These are phyloP conservation scores for Trinectes maculatus DNA, from an alignment of 2,113 vertebrate species.

Conservation along the genomic window DNA sequence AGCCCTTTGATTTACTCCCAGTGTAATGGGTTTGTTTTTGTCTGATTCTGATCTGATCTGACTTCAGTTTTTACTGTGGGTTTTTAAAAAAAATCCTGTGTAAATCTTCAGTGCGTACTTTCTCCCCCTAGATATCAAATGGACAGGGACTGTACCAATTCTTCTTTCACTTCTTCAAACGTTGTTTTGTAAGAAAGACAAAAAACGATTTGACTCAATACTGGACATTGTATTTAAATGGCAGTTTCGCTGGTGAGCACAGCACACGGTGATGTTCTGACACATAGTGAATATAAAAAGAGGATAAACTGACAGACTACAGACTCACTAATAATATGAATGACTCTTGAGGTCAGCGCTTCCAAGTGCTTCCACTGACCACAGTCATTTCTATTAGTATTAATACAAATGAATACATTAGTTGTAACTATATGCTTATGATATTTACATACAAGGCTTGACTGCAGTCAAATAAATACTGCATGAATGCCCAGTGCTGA, in stretches of 20 bases:
- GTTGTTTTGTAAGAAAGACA: neutral
- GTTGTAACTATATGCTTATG: no score
- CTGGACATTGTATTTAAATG: neutral
- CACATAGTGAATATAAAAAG: neutral
- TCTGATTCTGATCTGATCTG: neutral
- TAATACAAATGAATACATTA: no score
- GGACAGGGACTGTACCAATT: conserved; percentile 23
- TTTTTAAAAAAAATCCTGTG: neutral
- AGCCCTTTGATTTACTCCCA: no score
- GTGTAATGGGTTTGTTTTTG: neutral
- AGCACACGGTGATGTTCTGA: fast-evolving
- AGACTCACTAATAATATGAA: neutral
- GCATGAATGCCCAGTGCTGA: neutral
- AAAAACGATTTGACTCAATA: neutral
- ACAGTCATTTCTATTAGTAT: neutral
- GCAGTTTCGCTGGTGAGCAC: neutral
- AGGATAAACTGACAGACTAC: neutral
- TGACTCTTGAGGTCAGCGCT: neutral
- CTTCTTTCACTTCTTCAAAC: conserved; percentile 42
- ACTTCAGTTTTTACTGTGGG: conserved; percentile 17
- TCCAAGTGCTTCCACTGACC: neutral
- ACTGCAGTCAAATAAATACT: no score
- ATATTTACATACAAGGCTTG: no score
- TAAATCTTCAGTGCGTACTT: neutral
- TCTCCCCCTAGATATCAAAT: conserved; percentile 19